phyloP scores from a whole-genome alignment of 2,888 invertebrate species.

The Automeris io region DNA sequence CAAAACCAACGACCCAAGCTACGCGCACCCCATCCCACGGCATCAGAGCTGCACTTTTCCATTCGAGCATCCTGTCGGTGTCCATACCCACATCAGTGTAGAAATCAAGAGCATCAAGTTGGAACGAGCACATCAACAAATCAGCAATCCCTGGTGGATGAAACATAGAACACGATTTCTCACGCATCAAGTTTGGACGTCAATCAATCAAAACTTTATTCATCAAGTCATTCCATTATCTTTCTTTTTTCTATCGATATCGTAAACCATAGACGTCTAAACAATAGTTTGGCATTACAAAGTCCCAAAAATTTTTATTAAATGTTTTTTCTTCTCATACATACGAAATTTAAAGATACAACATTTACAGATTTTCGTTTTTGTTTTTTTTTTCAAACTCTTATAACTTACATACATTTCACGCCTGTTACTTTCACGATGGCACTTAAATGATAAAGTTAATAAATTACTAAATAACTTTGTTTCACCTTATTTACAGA shows the following conservation, averaged over 20 bases:
- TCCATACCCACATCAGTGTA: too few species aligned
- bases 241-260: background rate
- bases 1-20: too few species aligned
- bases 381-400: background rate
- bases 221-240: too few species aligned
- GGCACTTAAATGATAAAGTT: background rate
- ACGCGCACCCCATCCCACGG: too few species aligned
- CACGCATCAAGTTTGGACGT: too few species aligned
- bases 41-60: too few species aligned
- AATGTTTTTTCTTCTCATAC: background rate
- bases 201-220: too few species aligned
- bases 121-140: too few species aligned
- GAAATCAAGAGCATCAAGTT: too few species aligned
- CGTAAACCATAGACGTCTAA: background rate
- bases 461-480: background rate
- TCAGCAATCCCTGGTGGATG: too few species aligned
- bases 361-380: background rate
- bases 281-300: background rate
- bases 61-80: too few species aligned
- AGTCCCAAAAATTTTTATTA: background rate
- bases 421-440: conserved; percentile 1
- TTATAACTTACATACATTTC: background rate
- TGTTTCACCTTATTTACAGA: background rate
- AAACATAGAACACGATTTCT: too few species aligned
- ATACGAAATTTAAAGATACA: background rate